phyloP scores from a whole-genome alignment of 1,140 invertebrate species.

The Ectropis grisescens region DNA sequence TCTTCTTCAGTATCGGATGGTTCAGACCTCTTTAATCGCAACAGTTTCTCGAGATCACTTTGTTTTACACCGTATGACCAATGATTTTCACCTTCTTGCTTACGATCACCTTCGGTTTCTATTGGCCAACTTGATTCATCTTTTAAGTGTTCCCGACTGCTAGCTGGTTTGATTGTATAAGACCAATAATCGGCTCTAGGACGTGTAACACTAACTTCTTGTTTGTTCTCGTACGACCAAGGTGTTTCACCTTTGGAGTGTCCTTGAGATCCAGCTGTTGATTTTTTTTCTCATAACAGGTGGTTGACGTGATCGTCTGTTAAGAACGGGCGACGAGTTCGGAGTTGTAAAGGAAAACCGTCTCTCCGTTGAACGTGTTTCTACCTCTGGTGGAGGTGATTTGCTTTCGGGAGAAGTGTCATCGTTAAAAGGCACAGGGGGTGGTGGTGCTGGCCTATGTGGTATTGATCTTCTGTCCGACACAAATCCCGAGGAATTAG shows the following conservation, averaged over 20 bases:
- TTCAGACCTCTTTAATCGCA: constrained; percentile 51
- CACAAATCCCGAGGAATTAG: constrained; percentile 55
- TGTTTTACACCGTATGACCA: constrained; percentile 62
- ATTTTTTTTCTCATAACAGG: constrained; percentile 57
- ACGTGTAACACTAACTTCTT: too few species aligned
- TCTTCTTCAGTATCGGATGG: constrained; percentile 52
- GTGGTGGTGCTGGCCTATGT: constrained; percentile 51
- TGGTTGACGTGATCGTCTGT: constrained; percentile 45
- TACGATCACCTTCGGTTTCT: too few species aligned
- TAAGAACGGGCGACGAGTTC: constrained; percentile 40
- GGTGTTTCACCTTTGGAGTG: constrained; percentile 37
- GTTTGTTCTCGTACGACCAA: constrained; percentile 60
- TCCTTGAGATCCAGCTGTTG: constrained; percentile 31
- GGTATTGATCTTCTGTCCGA: constrained; percentile 56
- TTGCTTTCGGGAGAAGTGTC: constrained; percentile 33
- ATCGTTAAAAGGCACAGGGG: constrained; percentile 48
- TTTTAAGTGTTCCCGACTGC: too few species aligned
- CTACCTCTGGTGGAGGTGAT: constrained; percentile 29
- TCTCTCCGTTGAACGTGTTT: constrained; percentile 20
- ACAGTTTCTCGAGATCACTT: constrained; percentile 54
- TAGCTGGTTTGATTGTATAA: too few species aligned
- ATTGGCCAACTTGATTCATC: too few species aligned
- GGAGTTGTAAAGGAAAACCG: constrained; percentile 43
- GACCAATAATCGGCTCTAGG: too few species aligned
- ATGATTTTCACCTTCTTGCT: constrained; percentile 33